These are phyloP conservation scores for Tinea trinotella DNA, from an alignment of 2,888 invertebrate genomes.

Conservation along the genomic window DNA sequence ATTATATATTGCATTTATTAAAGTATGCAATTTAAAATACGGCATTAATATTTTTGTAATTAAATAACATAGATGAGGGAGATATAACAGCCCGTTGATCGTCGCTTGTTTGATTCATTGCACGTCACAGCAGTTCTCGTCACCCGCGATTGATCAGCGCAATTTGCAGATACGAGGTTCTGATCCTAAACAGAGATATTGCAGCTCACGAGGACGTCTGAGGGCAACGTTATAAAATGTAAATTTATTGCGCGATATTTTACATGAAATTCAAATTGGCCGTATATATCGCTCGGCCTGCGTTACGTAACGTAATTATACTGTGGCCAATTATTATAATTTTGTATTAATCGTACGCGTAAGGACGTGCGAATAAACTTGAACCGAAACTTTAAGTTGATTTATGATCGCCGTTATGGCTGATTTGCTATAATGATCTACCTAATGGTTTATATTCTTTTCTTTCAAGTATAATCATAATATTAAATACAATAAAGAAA, in stretches of 20 bases:
- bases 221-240: conserved; percentile 64
- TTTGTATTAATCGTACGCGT: conserved; percentile 64
- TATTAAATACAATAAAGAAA: background rate
- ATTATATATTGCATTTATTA: no score
- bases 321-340: conserved; percentile 68
- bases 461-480: background rate
- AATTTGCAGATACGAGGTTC: conserved; percentile 47
- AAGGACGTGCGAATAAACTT: conserved; percentile 68
- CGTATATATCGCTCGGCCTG: conserved; percentile 55
- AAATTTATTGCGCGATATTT: conserved; percentile 68
- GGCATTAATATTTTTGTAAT: conserved; percentile 7
- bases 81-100: background rate
- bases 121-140: conserved; percentile 20
- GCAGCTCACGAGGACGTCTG: conserved; percentile 41
- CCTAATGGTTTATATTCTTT: conserved; percentile 13
- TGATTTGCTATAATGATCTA: conserved; percentile 13
- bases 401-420: conserved; percentile 36
- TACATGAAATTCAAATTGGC: conserved; percentile 66
- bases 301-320: conserved; percentile 65
- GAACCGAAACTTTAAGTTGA: conserved; percentile 48
- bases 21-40: background rate
- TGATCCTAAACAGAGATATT: conserved; percentile 64
- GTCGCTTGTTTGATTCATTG: conserved; percentile 7
- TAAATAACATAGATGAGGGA: background rate
- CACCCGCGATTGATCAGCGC: conserved; percentile 38